Evolutionary conservation across 2,888 invertebrate genomes (phyloP).

Genomic region (Carcina quercana): DNA sequence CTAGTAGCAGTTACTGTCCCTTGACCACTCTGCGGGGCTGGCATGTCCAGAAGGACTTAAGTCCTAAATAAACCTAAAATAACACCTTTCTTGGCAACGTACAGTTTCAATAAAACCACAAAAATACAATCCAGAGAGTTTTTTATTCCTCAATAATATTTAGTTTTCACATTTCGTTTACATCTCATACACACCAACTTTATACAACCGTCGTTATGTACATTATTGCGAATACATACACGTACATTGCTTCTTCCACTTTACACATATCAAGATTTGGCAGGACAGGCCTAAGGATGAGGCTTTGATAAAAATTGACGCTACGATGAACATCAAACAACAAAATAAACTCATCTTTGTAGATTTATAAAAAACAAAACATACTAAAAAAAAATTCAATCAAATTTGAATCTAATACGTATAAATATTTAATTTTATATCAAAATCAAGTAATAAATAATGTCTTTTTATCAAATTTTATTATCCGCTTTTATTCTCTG

Average conservation of each 20-base stretch:
- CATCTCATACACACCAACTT: slow-evolving; percentile 49
- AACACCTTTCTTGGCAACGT: too few relatives aligned
- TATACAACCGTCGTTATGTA: slow-evolving; percentile 51
- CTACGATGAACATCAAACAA: not conserved
- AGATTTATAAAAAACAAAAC: slow-evolving; percentile 6
- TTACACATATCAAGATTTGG: slow-evolving; percentile 23
- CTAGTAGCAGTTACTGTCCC: too few relatives aligned
- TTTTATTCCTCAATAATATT: slow-evolving; percentile 52
- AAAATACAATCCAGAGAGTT: slow-evolving; percentile 50
- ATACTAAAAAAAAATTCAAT: slow-evolving; percentile 14
- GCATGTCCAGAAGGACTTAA: too few relatives aligned
- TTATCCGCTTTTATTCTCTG: too few relatives aligned
- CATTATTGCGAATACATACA: slow-evolving; percentile 70
- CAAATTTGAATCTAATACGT: slow-evolving; percentile 1
- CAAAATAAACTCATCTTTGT: slow-evolving; percentile 1
- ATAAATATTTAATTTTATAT: too few relatives aligned
- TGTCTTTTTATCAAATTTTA: too few relatives aligned
- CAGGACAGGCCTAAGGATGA: slow-evolving; percentile 19
- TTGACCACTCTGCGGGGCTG: too few relatives aligned
- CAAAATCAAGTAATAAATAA: too few relatives aligned
- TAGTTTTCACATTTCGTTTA: slow-evolving; percentile 45
- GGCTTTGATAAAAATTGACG: not conserved
- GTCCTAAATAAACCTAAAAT: too few relatives aligned
- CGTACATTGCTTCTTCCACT: slow-evolving; percentile 54
- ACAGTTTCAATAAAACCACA: slow-evolving; percentile 31